These are phyloP conservation scores for Aromia moschata DNA, from an alignment of 2,888 invertebrate genomes.

Conservation along the genomic window DNA sequence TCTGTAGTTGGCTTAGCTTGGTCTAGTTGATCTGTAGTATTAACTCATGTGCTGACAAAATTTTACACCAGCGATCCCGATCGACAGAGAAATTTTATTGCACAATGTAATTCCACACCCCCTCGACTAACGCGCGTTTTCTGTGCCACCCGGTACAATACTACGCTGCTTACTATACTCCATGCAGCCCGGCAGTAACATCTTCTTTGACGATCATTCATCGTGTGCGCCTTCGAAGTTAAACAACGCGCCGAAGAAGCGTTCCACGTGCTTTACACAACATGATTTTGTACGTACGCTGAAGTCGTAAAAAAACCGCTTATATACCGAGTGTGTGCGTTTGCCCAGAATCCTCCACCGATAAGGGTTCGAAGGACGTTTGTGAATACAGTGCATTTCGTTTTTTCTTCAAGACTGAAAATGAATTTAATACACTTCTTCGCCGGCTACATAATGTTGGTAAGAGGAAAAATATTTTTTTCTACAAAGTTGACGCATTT, in stretches of 20 bases:
- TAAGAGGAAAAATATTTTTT: slow-evolving; percentile 17
- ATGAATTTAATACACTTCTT: slow-evolving; percentile 29
- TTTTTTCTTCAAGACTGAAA: slow-evolving; percentile 14
- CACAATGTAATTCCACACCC: too few relatives aligned
- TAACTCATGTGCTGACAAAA: too few relatives aligned
- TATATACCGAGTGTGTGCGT: slow-evolving; percentile 6
- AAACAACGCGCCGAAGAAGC: slow-evolving; percentile 42
- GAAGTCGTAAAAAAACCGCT: slow-evolving; percentile 3
- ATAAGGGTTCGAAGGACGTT: neutral
- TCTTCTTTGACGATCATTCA: slow-evolving; percentile 51
- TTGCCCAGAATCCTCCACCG: neutral
- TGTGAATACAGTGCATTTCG: slow-evolving; percentile 8
- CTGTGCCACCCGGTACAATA: slow-evolving; percentile 34
- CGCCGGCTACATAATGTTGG: slow-evolving; percentile 29
- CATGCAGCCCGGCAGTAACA: slow-evolving; percentile 43
- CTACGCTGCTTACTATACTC: slow-evolving; percentile 39
- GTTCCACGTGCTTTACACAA: slow-evolving; percentile 29
- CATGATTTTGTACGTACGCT: neutral
- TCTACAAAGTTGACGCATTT: neutral
- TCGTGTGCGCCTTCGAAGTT: slow-evolving; percentile 48
- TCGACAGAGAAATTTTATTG: too few relatives aligned
- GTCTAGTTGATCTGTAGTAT: too few relatives aligned
- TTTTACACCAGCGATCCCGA: too few relatives aligned
- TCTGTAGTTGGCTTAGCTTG: too few relatives aligned
- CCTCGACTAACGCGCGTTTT: too few relatives aligned